These are phyloP conservation scores for Acrobasis suavella DNA, from an alignment of 2,888 invertebrate species.

Conservation along the genomic window DNA sequence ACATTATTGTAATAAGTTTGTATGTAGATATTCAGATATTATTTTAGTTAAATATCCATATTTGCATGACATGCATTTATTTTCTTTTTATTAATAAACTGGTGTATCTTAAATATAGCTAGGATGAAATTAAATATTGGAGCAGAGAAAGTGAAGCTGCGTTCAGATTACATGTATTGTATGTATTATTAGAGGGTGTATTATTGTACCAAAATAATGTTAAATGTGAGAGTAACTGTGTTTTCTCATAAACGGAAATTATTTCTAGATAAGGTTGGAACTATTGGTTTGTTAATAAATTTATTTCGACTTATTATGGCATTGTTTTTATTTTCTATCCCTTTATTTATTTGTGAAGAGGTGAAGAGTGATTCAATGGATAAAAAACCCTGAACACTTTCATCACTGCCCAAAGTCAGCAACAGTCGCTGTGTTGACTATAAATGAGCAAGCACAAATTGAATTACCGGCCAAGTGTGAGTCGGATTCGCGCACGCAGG, in stretches of 20 bases:
- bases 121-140: conserved; percentile 15
- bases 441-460: too few relatives aligned
- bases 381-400: too few relatives aligned
- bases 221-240: conserved; percentile 40
- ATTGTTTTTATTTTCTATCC: not conserved
- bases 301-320: conserved; percentile 39
- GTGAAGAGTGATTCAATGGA: too few relatives aligned
- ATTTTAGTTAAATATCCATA: conserved; percentile 31
- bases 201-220: conserved; percentile 36
- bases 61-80: conserved; percentile 20
- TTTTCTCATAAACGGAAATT: conserved; percentile 44
- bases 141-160: conserved; percentile 4
- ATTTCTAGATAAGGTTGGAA: conserved; percentile 53
- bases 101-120: conserved; percentile 14
- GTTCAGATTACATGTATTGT: conserved; percentile 17
- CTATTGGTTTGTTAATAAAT: conserved; percentile 65
- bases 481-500: too few relatives aligned
- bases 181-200: not conserved
- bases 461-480: too few relatives aligned
- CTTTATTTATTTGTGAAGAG: not conserved
- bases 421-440: too few relatives aligned
- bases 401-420: too few relatives aligned
- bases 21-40: conserved; percentile 30
- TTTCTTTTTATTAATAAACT: conserved; percentile 8
- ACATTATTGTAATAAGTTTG: not conserved